phyloP scores from a whole-genome alignment of 2,888 invertebrate species.

The Nephrocerus scutellatus region DNA sequence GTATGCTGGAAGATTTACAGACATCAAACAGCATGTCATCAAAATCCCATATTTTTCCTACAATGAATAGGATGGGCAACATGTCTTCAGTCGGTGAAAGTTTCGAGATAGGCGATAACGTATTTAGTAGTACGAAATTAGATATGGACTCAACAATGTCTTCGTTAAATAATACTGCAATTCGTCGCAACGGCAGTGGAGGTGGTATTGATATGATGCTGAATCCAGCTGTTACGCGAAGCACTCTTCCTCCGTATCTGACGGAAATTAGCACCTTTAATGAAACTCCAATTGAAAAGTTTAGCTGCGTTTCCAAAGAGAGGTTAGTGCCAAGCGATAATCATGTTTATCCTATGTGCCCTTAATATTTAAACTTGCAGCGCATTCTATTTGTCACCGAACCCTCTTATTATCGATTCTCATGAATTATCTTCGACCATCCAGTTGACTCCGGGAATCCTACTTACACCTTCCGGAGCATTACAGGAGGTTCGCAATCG shows the following conservation, averaged over 20 bases:
- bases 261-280: slow-evolving; percentile 37
- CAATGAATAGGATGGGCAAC: too few species aligned
- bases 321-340: slow-evolving; percentile 35
- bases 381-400: slow-evolving; percentile 37
- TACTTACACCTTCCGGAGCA: slow-evolving; percentile 40
- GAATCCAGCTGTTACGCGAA: slow-evolving; percentile 13
- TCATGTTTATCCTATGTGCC: not conserved
- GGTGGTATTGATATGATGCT: slow-evolving; percentile 16
- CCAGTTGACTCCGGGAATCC: slow-evolving; percentile 40
- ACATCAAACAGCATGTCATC: too few species aligned
- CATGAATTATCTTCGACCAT: slow-evolving; percentile 39
- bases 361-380: too few species aligned
- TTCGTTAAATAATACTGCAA: slow-evolving; percentile 25
- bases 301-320: slow-evolving; percentile 32
- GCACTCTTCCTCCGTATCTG: slow-evolving; percentile 32
- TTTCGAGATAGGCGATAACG: slow-evolving; percentile 31
- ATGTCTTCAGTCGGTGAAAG: slow-evolving; percentile 27
- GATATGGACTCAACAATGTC: slow-evolving; percentile 36
- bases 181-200: slow-evolving; percentile 22
- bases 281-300: slow-evolving; percentile 36
- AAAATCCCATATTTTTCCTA: too few species aligned
- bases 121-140: slow-evolving; percentile 43
- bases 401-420: slow-evolving; percentile 41
- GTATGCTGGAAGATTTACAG: slow-evolving; percentile 35
- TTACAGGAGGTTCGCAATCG: slow-evolving; percentile 41